phyloP scores from a whole-genome alignment of 2,113 vertebrate species.

The Nothocercus nigrocapillus region DNA sequence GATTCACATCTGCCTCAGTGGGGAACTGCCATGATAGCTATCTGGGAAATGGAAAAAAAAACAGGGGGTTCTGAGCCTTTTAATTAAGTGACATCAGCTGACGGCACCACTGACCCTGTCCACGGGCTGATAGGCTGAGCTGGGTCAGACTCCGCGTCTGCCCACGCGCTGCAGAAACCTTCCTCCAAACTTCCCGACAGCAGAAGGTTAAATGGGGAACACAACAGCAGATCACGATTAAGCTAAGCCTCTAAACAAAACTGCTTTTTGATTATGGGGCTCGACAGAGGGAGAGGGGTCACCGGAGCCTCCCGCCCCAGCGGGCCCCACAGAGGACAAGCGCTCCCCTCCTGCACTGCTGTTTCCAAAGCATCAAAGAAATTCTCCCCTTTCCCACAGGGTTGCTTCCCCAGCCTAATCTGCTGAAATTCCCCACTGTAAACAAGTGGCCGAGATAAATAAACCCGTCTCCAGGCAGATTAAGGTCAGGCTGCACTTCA shows the following conservation, averaged over 20 bases:
- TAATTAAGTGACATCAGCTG: constrained; percentile 51
- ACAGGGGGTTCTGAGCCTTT: neutral
- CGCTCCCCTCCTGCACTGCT: neutral
- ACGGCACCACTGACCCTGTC: constrained; percentile 18
- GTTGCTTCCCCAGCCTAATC: constrained; percentile 25
- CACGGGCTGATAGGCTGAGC: neutral
- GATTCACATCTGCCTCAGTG: neutral
- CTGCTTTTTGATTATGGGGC: constrained; percentile 42
- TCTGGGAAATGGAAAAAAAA: neutral
- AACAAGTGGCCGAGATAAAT: constrained; percentile 72
- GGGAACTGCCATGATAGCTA: neutral
- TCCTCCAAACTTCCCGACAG: constrained; percentile 50
- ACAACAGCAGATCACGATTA: constrained; percentile 54
- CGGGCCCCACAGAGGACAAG: neutral
- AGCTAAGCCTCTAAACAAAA: constrained; percentile 67
- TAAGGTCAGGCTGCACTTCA: constrained; percentile 75
- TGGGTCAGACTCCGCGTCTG: neutral
- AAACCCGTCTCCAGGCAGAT: constrained; percentile 72
- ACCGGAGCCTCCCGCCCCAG: constrained; percentile 34
- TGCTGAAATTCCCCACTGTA: constrained; percentile 64
- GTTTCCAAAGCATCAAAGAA: constrained; percentile 63
- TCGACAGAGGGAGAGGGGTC: neutral
- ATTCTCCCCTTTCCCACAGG: constrained; percentile 52
- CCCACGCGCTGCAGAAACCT: constrained; percentile 45
- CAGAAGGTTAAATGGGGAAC: constrained; percentile 55